Evolutionary conservation across 2,113 vertebrate species (phyloP).

Genomic region (Smithornis capensis): DNA sequence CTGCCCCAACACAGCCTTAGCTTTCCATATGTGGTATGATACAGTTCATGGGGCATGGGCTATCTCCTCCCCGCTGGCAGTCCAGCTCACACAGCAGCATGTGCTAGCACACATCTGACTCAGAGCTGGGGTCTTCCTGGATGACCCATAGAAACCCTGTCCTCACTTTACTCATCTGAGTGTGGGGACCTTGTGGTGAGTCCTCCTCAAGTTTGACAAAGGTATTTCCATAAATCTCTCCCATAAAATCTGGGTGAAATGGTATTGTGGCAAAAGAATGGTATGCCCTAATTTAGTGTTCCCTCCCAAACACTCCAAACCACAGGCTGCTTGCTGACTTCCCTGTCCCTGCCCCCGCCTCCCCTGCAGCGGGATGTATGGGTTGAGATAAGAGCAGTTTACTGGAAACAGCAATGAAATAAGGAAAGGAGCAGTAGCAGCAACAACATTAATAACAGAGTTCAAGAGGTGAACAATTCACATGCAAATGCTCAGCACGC

Average conservation of each 20-base stretch:
- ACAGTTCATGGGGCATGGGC: accelerated
- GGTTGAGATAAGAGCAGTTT: background rate
- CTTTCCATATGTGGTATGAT: background rate
- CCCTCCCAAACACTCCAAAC: background rate
- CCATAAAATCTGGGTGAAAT: background rate
- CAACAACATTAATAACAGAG: background rate
- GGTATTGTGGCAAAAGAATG: background rate
- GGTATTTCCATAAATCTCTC: background rate
- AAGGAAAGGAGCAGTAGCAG: background rate
- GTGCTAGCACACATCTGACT: background rate
- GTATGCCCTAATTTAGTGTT: background rate
- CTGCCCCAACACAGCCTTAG: background rate
- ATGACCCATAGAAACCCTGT: background rate
- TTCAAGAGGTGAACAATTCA: background rate
- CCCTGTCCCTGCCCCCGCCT: background rate
- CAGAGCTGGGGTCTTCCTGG: background rate
- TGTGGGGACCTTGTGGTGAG: background rate
- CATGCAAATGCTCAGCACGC: background rate
- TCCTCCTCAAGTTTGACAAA: background rate
- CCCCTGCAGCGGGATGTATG: background rate
- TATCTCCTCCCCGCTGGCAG: accelerated
- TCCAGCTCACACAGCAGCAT: background rate
- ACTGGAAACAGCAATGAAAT: background rate
- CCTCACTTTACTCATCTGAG: background rate
- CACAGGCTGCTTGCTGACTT: background rate